Evolutionary conservation across 2,113 vertebrate genomes (phyloP).

Genomic region (Eulacestoma nigropectus): DNA sequence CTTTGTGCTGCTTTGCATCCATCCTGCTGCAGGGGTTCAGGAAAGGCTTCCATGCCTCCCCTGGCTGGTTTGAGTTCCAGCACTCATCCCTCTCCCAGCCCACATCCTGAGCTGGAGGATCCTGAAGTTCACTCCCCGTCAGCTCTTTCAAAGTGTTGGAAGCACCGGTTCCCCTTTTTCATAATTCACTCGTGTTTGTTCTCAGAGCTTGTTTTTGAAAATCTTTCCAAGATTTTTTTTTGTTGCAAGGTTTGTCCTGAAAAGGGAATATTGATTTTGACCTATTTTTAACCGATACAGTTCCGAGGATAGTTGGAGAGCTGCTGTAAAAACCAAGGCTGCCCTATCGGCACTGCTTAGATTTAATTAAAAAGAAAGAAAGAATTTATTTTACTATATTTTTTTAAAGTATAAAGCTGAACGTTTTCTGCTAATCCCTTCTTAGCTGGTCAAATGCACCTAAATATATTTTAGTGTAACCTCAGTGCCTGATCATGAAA

Average conservation of each 20-base stretch:
- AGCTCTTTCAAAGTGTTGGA: neutral
- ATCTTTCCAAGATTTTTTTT: neutral
- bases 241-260: neutral
- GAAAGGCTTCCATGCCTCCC: neutral
- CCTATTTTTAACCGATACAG: neutral
- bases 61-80: neutral
- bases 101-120: neutral
- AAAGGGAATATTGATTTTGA: neutral
- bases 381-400: neutral
- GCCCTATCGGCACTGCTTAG: neutral
- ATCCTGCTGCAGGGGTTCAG: neutral
- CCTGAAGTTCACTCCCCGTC: neutral
- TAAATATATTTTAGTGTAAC: neutral
- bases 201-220: neutral
- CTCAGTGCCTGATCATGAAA: neutral
- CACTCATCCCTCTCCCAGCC: neutral
- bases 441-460: neutral
- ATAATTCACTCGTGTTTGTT: neutral
- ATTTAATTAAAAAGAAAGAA: neutral
- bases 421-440: neutral
- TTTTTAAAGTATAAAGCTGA: neutral
- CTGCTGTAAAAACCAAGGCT: neutral
- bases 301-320: neutral
- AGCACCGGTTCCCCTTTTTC: neutral
- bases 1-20: neutral